Evolutionary conservation across 2,888 invertebrate species (phyloP), one percentile per base, ranked within the genome.

Genomic region (Morpho achilles): DNA sequence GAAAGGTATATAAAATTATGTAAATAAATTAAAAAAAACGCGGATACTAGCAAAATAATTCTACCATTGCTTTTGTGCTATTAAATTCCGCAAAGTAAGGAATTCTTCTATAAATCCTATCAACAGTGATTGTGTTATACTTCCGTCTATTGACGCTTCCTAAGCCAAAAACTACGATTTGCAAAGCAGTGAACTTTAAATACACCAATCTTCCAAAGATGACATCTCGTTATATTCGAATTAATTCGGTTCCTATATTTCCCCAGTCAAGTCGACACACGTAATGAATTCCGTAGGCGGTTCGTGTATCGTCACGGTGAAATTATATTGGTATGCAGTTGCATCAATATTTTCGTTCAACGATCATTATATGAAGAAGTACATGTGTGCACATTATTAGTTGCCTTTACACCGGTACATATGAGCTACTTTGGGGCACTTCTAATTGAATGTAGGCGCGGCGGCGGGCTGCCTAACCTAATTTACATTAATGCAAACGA

Each of bases 401-500:
- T 72, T 78, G 72, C 71, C 76, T 81, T 79, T 79, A 81, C 80
- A 80, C 77, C 77, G 77, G 80, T 79, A 83, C 81, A 84, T 78
- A 82, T 78, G 81, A 76, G 82, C 86, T 83, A 84, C 82, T 86
- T 86, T 83, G 76, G 82, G 83, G 80, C 72, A 76, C 82, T 73
- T 88, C 88, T 90, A 89, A 90, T 88, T 88, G 88, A 85, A 86
- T 75, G 87, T 87, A 86, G 88, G 87, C 84, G 76, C 74, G 70
- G 72, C 73, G 70, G 86, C 82, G 75, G 71, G 79, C 80, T 77
- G 77, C 84, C 84, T 89, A 87, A 87, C 88, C 88, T 88, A 90
- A 90, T 90, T 90, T 89, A 90, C 88, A 90, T 89, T 88, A 88
- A 90, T 89, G 89, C 86, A 89, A 90, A 90, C 89, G 89, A 89